Conservation (phyloP, 2,888 invertebrate genomes). For the Melinopterus prodromus region DNA sequence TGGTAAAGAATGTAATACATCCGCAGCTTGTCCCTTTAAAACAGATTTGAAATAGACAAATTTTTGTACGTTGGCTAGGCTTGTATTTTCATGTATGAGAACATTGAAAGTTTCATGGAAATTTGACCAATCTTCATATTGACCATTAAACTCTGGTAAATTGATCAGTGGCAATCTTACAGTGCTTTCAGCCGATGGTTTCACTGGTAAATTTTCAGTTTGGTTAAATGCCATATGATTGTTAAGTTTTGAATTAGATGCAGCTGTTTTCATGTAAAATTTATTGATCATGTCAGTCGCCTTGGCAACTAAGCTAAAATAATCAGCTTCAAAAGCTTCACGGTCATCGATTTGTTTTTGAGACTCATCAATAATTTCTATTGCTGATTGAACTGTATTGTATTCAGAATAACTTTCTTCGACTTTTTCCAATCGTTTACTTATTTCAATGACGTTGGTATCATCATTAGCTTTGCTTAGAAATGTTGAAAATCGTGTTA, state of each 20-base stretch:
- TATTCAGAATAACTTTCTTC: background rate
- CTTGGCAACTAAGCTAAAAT: background rate
- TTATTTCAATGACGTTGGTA: background rate
- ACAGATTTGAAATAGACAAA: background rate
- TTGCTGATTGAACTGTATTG: background rate
- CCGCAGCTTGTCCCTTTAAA: conserved; percentile 6
- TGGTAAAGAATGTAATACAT: conserved; percentile 10
- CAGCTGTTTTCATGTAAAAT: background rate
- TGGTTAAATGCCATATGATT: background rate
- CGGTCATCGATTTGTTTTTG: background rate
- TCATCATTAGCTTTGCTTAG: background rate
- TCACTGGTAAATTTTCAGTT: background rate
- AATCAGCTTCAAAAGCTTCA: background rate
- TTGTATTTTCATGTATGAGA: conserved; percentile 12
- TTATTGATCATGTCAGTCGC: background rate
- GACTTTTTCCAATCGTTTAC: background rate
- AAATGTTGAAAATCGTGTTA: conserved; percentile 4
- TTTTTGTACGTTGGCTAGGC: conserved; percentile 21
- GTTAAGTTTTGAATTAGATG: background rate
- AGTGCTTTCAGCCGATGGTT: background rate
- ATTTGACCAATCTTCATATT: conserved; percentile 25
- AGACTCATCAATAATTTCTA: background rate
- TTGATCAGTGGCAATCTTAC: conserved; percentile 23
- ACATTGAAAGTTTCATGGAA: conserved; percentile 12
- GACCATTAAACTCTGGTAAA: conserved; percentile 21